Percentiles rank a stretch among this genome's conserved stretches.
Conservation (phyloP, 2,113 vertebrate species). For the Myocastor coypus region DNA sequence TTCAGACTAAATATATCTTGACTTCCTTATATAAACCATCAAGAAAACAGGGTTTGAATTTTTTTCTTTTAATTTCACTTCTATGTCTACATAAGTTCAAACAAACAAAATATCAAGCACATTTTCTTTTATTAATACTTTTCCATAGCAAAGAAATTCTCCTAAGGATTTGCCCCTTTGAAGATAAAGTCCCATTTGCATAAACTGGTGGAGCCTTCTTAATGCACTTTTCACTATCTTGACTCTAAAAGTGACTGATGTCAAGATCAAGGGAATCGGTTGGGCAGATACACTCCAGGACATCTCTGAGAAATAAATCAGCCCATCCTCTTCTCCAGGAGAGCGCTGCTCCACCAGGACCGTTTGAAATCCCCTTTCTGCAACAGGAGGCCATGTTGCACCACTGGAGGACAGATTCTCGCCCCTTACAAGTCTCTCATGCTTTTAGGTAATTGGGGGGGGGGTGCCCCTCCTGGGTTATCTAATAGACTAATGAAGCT, state of each 20-base stretch:
- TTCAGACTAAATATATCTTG: constrained; percentile 18
- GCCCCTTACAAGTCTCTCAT: constrained; percentile 84
- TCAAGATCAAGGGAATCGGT: constrained; percentile 91
- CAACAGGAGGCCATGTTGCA: constrained; percentile 86
- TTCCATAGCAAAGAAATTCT: constrained; percentile 80
- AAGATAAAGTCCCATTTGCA: constrained; percentile 89
- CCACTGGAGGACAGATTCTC: constrained; percentile 66
- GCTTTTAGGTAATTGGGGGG: constrained; percentile 89
- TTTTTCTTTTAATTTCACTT: background rate
- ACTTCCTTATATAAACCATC: background rate
- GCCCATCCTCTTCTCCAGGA: constrained; percentile 74
- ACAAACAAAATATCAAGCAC: constrained; percentile 14
- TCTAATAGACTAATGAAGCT: constrained; percentile 92
- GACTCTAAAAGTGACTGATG: constrained; percentile 87
- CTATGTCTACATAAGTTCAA: constrained; percentile 28
- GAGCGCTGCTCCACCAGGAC: constrained; percentile 76
- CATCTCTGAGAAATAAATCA: constrained; percentile 88
- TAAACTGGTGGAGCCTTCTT: constrained; percentile 85
- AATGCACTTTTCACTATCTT: constrained; percentile 90
- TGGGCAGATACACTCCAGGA: constrained; percentile 90
- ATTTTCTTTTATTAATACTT: constrained; percentile 79
- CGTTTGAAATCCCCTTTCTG: constrained; percentile 80
- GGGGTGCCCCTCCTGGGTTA: constrained; percentile 92
- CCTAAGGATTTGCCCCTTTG: constrained; percentile 85
- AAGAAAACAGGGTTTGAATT: background rate